Evolutionary conservation across 2,113 vertebrate species (phyloP).

Genomic region (Tor tambroides): DNA sequence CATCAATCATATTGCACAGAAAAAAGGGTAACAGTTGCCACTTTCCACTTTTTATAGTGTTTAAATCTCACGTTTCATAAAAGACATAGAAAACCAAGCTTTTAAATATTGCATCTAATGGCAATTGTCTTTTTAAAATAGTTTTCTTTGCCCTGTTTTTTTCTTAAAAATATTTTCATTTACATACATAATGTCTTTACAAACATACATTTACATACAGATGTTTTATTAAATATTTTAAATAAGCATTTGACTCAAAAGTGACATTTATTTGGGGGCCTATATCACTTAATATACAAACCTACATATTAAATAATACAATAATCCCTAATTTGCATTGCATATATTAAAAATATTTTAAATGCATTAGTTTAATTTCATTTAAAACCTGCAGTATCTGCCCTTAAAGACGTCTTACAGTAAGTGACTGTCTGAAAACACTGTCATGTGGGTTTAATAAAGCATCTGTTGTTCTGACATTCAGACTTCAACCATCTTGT

Average conservation of each 20-base stretch:
- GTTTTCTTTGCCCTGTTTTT: too few relatives aligned
- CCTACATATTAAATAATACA: neutral
- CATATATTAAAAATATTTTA: neutral
- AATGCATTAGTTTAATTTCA: neutral
- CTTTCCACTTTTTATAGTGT: too few relatives aligned
- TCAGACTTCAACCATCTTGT: constrained; percentile 51
- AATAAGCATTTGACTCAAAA: neutral
- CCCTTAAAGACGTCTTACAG: neutral
- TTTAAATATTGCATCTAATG: neutral
- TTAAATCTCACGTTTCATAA: neutral
- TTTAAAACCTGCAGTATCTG: neutral
- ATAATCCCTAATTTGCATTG: neutral
- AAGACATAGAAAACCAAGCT: neutral
- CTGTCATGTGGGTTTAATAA: neutral
- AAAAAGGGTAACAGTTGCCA: too few relatives aligned
- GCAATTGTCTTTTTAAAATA: too few relatives aligned
- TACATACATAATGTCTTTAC: neutral
- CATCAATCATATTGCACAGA: neutral
- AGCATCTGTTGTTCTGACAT: constrained; percentile 30
- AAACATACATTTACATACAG: neutral
- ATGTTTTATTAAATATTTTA: neutral
- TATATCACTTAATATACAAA: neutral
- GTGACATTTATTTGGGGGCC: neutral
- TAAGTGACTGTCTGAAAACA: neutral
- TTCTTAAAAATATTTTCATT: neutral